phyloP scores from a whole-genome alignment of 2,113 vertebrate species.

The Myodes glareolus region DNA sequence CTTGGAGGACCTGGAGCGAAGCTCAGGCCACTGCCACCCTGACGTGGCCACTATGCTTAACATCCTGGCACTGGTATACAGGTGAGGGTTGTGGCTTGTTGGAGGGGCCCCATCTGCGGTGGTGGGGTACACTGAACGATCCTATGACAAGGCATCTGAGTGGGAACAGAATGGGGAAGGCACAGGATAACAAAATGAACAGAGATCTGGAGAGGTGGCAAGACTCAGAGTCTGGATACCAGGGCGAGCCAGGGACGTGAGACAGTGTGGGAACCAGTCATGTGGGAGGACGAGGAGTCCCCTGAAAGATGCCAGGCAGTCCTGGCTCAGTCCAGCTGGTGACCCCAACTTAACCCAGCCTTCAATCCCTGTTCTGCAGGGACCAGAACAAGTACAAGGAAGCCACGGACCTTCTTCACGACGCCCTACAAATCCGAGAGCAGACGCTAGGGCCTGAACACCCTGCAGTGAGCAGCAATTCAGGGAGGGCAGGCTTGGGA shows the following conservation, averaged over 20 bases:
- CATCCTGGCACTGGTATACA: conserved; percentile 93
- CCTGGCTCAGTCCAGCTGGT: neutral
- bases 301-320: rapidly evolving
- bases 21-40: conserved; percentile 92
- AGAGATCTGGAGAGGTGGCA: neutral
- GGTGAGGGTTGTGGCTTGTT: conserved; percentile 81
- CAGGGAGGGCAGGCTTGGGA: rapidly evolving
- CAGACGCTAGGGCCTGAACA: conserved; percentile 92
- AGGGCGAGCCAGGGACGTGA: too few relatives aligned
- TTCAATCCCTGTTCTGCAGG: conserved; percentile 73
- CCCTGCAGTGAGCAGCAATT: conserved; percentile 86
- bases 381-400: conserved; percentile 96
- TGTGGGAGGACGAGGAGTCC: neutral
- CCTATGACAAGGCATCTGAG: neutral
- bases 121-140: neutral
- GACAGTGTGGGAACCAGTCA: too few relatives aligned
- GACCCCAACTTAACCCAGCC: neutral
- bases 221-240: neutral
- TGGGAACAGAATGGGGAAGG: neutral
- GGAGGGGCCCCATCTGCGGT: rapidly evolving
- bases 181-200: too few relatives aligned
- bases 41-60: conserved; percentile 95
- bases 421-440: conserved; percentile 92
- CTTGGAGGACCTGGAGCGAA: conserved; percentile 93
- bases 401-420: conserved; percentile 91